Percentiles rank a stretch among this genome's conserved stretches.
These are phyloP conservation scores for Acanthisitta chloris DNA, from an alignment of 2,113 vertebrate species.

Conservation along the genomic window DNA sequence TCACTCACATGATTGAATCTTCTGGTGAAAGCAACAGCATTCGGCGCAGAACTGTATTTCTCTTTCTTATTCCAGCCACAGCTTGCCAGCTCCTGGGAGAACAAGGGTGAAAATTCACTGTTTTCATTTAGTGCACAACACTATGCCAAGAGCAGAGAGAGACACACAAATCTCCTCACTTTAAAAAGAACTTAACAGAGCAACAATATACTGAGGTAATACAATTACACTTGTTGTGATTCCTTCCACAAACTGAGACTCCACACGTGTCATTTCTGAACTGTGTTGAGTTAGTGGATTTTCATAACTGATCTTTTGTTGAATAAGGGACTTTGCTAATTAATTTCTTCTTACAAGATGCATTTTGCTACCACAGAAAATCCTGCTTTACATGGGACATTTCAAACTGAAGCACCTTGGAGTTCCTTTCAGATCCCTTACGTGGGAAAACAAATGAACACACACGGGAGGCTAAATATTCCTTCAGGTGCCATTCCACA, in stretches of 20 bases:
- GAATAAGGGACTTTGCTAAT: background rate
- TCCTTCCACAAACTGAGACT: background rate
- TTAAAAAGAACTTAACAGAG: background rate
- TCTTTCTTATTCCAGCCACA: conserved; percentile 99
- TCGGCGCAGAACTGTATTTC: conserved; percentile 96
- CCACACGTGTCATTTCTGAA: background rate
- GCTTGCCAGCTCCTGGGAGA: conserved; percentile 92
- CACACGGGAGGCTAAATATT: background rate
- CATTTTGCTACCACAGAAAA: background rate
- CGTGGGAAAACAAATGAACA: background rate
- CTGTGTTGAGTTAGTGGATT: background rate
- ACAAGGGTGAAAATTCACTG: background rate
- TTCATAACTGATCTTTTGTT: background rate
- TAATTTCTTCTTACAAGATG: background rate
- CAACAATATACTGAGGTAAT: background rate
- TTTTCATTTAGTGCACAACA: background rate
- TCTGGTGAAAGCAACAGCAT: conserved; percentile 97
- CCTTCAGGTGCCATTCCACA: background rate
- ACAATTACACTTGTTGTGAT: background rate
- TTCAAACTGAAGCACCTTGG: background rate
- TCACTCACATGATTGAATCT: conserved; percentile 96
- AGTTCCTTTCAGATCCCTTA: background rate
- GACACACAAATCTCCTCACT: background rate
- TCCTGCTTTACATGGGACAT: too few species aligned
- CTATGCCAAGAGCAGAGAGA: background rate